phyloP scores from a whole-genome alignment of 2,113 vertebrate genomes.

The Lophotis ruficrista region DNA sequence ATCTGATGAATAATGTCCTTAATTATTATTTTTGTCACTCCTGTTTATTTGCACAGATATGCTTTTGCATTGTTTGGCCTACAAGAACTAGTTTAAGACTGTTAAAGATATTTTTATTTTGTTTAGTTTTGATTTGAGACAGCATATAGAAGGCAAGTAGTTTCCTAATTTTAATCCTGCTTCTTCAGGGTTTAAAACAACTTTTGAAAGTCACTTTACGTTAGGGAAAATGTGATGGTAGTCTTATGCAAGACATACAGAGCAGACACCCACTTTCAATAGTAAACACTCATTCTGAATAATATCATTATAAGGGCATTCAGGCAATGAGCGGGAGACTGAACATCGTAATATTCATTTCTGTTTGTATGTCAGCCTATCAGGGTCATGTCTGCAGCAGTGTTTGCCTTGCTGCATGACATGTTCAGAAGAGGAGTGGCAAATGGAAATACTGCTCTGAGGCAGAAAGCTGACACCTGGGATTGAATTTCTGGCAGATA shows the following conservation, averaged over 20 bases:
- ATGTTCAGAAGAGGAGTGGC: neutral
- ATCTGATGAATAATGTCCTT: neutral
- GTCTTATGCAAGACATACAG: neutral
- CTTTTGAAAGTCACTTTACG: neutral
- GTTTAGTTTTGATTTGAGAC: neutral
- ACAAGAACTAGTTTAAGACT: neutral
- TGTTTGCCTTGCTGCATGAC: neutral
- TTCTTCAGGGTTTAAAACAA: neutral
- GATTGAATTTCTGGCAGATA: neutral
- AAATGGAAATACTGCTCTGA: neutral
- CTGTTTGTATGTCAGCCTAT: slow-evolving; percentile 10
- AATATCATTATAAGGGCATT: neutral
- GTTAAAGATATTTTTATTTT: neutral
- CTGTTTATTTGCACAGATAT: neutral
- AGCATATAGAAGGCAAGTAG: neutral
- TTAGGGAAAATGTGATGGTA: neutral
- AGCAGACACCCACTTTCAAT: neutral
- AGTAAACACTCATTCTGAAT: neutral
- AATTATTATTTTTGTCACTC: neutral
- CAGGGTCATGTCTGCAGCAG: neutral
- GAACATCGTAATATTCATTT: neutral
- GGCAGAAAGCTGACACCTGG: slow-evolving; percentile 18
- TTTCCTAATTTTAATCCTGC: neutral
- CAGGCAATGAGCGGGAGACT: neutral
- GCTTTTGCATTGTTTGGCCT: neutral